Evolutionary conservation across 1,140 invertebrate genomes (phyloP).

Genomic region (Drosophila grimshawi): DNA sequence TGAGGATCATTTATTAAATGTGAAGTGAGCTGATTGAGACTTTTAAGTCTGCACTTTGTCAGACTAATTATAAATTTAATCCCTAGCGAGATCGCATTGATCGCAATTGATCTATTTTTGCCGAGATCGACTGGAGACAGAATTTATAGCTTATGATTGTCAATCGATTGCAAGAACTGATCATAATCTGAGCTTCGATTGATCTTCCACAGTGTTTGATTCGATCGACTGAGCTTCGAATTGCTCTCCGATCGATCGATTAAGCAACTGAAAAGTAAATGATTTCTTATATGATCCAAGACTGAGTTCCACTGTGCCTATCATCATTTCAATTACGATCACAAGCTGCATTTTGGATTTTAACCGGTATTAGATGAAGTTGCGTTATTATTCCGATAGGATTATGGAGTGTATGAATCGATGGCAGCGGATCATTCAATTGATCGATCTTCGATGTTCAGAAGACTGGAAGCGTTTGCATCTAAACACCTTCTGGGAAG

Average conservation of each 20-base stretch:
- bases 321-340: conserved; percentile 65
- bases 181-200: neutral
- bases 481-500: conserved; percentile 72
- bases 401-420: conserved; percentile 2
- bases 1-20: neutral
- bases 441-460: conserved; percentile 30
- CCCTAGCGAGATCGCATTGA: conserved; percentile 1
- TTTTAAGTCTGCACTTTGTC: conserved; percentile 11
- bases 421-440: conserved; percentile 44
- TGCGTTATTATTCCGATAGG: conserved; percentile 41
- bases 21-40: neutral
- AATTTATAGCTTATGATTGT: neutral
- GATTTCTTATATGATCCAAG: too few relatives aligned
- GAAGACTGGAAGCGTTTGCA: conserved; percentile 75
- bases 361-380: conserved; percentile 55
- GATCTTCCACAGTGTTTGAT: neutral
- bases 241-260: neutral
- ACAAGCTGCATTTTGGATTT: conserved; percentile 50
- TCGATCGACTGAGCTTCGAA: neutral
- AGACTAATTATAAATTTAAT: conserved; percentile 28
- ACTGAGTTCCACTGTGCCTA: conserved; percentile 38
- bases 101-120: conserved; percentile 16
- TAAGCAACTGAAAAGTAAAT: neutral
- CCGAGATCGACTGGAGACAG: neutral
- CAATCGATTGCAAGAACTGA: conserved; percentile 11